phyloP scores from a whole-genome alignment of 2,113 vertebrate genomes.

The Callipepla californica region DNA sequence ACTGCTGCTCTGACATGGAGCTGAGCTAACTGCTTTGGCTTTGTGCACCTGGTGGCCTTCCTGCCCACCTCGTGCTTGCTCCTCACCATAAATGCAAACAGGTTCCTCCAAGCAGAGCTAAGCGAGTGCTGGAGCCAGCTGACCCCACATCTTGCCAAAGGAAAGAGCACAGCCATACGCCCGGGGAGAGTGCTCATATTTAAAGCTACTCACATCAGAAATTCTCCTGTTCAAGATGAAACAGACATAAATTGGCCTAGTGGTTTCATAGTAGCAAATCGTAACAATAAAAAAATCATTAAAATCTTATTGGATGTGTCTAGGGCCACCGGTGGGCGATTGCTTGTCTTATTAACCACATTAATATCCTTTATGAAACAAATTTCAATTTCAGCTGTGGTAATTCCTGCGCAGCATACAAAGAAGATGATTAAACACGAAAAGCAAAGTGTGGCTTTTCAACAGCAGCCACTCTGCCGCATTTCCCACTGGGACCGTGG shows the following conservation, averaged over 20 bases:
- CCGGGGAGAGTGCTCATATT: neutral
- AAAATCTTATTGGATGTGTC: neutral
- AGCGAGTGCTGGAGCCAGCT: neutral
- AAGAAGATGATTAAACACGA: neutral
- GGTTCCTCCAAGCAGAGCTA: neutral
- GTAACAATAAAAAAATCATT: neutral
- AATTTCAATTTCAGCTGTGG: neutral
- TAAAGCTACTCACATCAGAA: neutral
- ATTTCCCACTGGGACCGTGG: accelerated
- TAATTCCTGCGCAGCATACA: neutral
- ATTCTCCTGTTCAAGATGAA: neutral
- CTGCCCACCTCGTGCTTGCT: accelerated
- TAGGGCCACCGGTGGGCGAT: neutral
- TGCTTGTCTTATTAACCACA: constrained; percentile 29
- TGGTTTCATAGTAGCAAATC: neutral
- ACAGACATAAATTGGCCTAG: neutral
- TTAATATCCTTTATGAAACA: neutral
- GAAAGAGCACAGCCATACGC: accelerated
- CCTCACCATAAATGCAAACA: neutral
- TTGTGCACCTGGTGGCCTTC: neutral
- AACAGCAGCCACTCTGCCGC: accelerated
- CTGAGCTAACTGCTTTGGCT: neutral
- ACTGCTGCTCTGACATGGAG: neutral
- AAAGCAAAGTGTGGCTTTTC: neutral
- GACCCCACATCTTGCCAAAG: neutral